These are phyloP conservation scores for Cairina moschata DNA, from an alignment of 2,113 vertebrate species.

Conservation along the genomic window DNA sequence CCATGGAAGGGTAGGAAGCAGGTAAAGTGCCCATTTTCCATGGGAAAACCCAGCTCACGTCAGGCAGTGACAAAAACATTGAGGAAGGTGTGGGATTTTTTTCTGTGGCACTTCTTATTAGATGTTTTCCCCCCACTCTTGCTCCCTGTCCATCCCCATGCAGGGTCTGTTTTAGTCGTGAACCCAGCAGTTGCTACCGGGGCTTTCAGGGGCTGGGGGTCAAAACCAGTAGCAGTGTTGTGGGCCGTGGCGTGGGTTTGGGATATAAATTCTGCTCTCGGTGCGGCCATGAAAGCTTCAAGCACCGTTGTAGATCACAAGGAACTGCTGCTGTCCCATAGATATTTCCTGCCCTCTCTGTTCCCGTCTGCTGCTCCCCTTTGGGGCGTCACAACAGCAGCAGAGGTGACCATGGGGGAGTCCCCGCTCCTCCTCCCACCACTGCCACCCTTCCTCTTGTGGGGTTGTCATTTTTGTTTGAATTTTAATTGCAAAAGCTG, in stretches of 20 bases:
- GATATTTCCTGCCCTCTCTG: background rate
- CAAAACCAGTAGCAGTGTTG: conserved; percentile 29
- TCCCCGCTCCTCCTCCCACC: background rate
- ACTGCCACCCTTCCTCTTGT: background rate
- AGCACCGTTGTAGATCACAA: background rate
- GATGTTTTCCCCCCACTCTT: background rate
- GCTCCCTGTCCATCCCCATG: background rate
- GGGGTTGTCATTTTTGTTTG: conserved; percentile 9
- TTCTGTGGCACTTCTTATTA: background rate
- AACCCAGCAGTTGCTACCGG: background rate
- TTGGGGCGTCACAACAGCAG: background rate
- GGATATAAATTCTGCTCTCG: conserved; percentile 49
- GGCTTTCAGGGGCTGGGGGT: background rate
- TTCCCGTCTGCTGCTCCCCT: background rate
- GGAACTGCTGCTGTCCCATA: background rate
- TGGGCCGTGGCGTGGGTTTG: background rate
- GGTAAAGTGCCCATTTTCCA: background rate
- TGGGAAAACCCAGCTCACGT: background rate
- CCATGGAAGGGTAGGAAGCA: too few relatives aligned
- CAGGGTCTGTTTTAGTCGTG: background rate
- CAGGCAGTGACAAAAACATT: background rate
- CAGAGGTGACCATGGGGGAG: background rate
- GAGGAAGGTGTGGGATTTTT: background rate
- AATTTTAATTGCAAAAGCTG: background rate
- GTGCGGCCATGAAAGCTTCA: conserved; percentile 47